Evolutionary conservation across 1,140 invertebrate species (phyloP).

Genomic region (Streblospio benedicti): DNA sequence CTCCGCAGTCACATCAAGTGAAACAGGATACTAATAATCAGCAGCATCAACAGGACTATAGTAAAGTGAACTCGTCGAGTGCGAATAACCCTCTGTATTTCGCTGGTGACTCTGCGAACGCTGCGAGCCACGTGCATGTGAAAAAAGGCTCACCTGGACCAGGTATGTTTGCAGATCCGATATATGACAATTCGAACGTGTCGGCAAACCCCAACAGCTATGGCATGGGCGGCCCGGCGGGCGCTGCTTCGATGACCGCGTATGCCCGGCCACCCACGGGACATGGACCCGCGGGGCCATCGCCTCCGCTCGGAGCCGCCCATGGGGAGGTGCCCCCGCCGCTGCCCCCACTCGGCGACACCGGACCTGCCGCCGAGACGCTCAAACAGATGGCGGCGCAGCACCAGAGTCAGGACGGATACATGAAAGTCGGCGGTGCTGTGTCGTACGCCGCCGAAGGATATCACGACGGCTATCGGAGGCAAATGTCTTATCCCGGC

Average conservation of each 20-base stretch:
- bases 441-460: conserved; percentile 16
- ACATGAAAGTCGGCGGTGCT: conserved; percentile 11
- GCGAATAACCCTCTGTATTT: conserved; percentile 25
- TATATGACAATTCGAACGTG: background rate
- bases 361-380: conserved; percentile 79
- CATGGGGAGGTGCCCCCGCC: conserved; percentile 21
- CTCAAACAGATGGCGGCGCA: conserved; percentile 93
- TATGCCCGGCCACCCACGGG: conserved; percentile 21
- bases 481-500: too few species aligned
- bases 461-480: conserved; percentile 13
- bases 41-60: background rate
- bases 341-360: conserved; percentile 18
- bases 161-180: conserved; percentile 3
- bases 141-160: conserved; percentile 12
- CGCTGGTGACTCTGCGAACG: conserved; percentile 25
- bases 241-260: conserved; percentile 1
- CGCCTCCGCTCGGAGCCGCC: conserved; percentile 17
- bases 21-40: background rate
- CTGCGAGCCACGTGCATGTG: conserved; percentile 5
- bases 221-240: background rate
- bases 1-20: background rate
- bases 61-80: too few species aligned
- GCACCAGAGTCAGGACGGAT: conserved; percentile 59
- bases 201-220: background rate
- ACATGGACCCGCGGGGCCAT: background rate